Conservation (phyloP, 2,113 vertebrate genomes). For the Monopterus albus region DNA sequence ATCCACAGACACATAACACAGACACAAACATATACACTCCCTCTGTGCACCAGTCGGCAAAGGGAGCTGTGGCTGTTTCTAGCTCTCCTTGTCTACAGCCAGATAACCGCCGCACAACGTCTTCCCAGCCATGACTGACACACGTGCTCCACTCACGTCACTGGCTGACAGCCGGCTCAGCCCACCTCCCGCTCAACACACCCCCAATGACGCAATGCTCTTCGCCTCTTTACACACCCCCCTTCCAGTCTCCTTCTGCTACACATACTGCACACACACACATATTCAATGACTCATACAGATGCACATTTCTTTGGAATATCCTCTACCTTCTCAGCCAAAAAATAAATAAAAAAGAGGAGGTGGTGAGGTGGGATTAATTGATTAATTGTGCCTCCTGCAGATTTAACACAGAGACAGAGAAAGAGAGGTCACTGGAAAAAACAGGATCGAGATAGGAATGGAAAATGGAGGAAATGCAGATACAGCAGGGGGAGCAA, state of each 20-base stretch:
- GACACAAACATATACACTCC: slow-evolving; percentile 45
- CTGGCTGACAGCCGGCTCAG: slow-evolving; percentile 85
- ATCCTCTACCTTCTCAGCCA: slow-evolving; percentile 25
- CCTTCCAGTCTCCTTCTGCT: slow-evolving; percentile 20
- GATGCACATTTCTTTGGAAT: slow-evolving; percentile 42
- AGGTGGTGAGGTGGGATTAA: too few relatives aligned
- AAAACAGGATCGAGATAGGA: slow-evolving; percentile 1
- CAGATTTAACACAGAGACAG: slow-evolving; percentile 16
- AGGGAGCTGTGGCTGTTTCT: slow-evolving; percentile 65
- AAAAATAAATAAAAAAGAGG: slow-evolving; percentile 19
- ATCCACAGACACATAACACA: slow-evolving; percentile 2
- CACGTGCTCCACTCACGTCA: slow-evolving; percentile 85
- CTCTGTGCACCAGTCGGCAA: slow-evolving; percentile 36
- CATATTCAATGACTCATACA: slow-evolving; percentile 43
- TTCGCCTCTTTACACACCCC: slow-evolving; percentile 48
- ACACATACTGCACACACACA: slow-evolving; percentile 25
- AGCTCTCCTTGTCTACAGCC: slow-evolving; percentile 62
- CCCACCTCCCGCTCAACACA: slow-evolving; percentile 78
- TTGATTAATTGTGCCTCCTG: slow-evolving; percentile 78
- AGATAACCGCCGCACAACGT: slow-evolving; percentile 55
- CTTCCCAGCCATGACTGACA: slow-evolving; percentile 76
- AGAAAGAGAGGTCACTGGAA: slow-evolving; percentile 10
- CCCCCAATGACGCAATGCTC: slow-evolving; percentile 81
- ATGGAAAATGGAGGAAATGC: slow-evolving; percentile 5
- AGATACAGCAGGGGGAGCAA: slow-evolving; percentile 68